phyloP scores from a whole-genome alignment of 2,888 invertebrate species.

The Lasioglossum zephyrum region DNA sequence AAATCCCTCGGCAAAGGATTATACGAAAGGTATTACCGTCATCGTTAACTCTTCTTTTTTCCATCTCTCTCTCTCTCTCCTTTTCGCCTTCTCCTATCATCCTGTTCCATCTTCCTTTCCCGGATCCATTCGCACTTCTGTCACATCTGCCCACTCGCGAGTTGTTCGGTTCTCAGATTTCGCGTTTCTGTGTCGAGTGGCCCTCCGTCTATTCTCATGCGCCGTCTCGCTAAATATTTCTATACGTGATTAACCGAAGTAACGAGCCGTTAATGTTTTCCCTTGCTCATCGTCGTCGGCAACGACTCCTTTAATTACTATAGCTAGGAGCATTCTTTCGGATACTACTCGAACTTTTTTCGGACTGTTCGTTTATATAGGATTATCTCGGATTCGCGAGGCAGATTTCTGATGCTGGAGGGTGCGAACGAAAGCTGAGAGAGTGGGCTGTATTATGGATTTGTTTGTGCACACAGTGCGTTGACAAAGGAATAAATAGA shows the following conservation, averaged over 20 bases:
- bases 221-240: conserved; percentile 13
- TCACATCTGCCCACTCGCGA: neutral
- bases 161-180: neutral
- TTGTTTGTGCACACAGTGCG: neutral
- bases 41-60: conserved; percentile 65
- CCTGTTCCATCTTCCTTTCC: conserved; percentile 9
- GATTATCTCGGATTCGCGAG: neutral
- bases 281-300: neutral
- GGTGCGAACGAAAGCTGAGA: neutral
- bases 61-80: conserved; percentile 7
- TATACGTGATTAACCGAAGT: conserved; percentile 12
- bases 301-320: neutral
- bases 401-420: neutral
- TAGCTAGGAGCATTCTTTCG: neutral
- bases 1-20: conserved; percentile 75
- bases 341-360: neutral
- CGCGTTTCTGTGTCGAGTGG: neutral
- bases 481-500: neutral
- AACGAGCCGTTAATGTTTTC: neutral
- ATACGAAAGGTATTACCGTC: conserved; percentile 78
- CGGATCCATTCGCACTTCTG: neutral
- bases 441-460: neutral
- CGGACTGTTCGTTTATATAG: neutral
- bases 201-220: neutral
- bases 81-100: conserved; percentile 32